phyloP scores from a whole-genome alignment of 2,888 invertebrate species.

The Didymodactylos carnosus region DNA sequence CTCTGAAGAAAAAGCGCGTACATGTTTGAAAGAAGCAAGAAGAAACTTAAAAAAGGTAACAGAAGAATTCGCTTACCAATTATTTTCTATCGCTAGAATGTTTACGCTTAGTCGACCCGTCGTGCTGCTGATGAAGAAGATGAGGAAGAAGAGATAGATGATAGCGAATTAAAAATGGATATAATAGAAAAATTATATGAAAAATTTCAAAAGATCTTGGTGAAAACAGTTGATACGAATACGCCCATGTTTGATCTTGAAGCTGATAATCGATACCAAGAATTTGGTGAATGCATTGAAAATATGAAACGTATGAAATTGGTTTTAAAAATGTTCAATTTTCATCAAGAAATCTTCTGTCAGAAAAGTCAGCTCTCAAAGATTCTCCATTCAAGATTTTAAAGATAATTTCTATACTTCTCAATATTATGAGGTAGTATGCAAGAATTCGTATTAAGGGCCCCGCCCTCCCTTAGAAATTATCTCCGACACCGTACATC shows the following conservation, averaged over 20 bases:
- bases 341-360: not conserved
- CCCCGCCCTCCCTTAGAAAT: no score
- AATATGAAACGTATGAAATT: not conserved
- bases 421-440: no score
- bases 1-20: not conserved
- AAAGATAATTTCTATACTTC: no score
- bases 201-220: not conserved
- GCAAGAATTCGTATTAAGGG: no score
- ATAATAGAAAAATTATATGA: not conserved
- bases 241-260: not conserved
- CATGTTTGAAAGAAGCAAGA: not conserved
- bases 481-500: no score
- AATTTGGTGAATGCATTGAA: not conserved
- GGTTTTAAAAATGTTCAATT: not conserved
- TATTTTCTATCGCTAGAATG: no score
- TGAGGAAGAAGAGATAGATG: not conserved
- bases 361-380: not conserved
- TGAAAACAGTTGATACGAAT: not conserved
- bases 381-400: no score
- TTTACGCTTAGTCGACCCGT: no score
- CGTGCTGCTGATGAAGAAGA: not conserved
- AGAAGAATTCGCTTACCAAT: no score
- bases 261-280: not conserved
- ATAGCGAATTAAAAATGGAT: not conserved
- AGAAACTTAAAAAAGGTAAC: not conserved